phyloP scores from a whole-genome alignment of 2,113 vertebrate genomes.

The Corythoichthys haematopterus region DNA sequence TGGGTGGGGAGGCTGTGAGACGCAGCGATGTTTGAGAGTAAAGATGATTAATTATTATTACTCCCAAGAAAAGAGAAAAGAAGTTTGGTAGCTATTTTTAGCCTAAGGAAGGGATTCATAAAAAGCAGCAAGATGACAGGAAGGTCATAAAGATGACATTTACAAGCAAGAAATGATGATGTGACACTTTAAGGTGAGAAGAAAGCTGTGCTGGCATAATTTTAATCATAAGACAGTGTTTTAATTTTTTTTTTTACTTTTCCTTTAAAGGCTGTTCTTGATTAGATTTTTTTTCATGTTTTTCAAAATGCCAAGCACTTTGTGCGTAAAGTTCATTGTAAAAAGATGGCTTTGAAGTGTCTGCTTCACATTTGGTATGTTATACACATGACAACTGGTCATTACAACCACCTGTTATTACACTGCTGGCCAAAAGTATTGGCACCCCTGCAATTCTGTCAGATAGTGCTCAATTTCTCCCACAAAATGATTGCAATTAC shows the following conservation, averaged over 20 bases:
- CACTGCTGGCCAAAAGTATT: not conserved
- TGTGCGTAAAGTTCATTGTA: not conserved
- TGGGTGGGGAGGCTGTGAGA: conserved; percentile 12
- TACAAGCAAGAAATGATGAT: not conserved
- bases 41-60: not conserved
- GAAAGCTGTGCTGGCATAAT: not conserved
- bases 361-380: not conserved
- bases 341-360: not conserved
- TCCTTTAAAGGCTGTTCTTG: not conserved
- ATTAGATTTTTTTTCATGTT: not conserved
- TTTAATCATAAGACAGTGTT: not conserved
- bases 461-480: no score
- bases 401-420: not conserved
- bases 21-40: conserved; percentile 32
- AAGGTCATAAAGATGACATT: not conserved
- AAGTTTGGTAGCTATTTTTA: conserved; percentile 42
- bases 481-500: no score
- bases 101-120: conserved; percentile 18
- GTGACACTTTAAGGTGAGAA: not conserved
- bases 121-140: conserved; percentile 15
- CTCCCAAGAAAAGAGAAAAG: conserved; percentile 16
- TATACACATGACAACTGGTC: not conserved
- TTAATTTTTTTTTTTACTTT: not conserved
- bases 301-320: not conserved
- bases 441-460: no score